phyloP scores from a whole-genome alignment of 2,888 invertebrate species.

The Aricia artaxerxes region DNA sequence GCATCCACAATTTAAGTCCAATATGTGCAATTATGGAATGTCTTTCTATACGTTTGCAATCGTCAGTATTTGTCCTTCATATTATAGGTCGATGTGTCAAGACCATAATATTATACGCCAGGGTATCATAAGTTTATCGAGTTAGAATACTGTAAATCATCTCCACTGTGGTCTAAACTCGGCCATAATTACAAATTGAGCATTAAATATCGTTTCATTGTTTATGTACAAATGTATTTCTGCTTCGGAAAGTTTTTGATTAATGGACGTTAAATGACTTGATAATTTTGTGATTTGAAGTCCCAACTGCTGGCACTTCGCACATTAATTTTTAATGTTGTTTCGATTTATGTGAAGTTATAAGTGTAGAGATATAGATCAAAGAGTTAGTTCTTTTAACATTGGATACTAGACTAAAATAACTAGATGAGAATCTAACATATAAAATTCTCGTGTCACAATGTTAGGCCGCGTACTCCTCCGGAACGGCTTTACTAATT shows the following conservation, averaged over 20 bases:
- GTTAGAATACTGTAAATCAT: neutral
- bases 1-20: too few relatives aligned
- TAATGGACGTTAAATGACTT: slow-evolving; percentile 6
- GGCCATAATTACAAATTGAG: neutral
- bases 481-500: too few relatives aligned
- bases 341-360: neutral
- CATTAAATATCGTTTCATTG: slow-evolving; percentile 21
- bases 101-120: too few relatives aligned
- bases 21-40: too few relatives aligned
- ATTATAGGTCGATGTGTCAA: too few relatives aligned
- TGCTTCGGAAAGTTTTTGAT: slow-evolving; percentile 7
- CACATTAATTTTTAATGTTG: neutral
- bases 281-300: slow-evolving; percentile 9
- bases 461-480: too few relatives aligned
- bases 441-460: too few relatives aligned
- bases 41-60: too few relatives aligned
- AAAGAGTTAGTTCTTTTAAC: neutral
- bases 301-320: neutral
- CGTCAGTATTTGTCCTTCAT: too few relatives aligned
- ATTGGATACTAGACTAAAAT: too few relatives aligned
- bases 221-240: slow-evolving; percentile 17
- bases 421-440: too few relatives aligned
- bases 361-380: neutral
- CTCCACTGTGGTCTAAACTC: neutral
- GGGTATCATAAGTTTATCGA: neutral